Evolutionary conservation across 2,113 vertebrate genomes (phyloP), one percentile per base, ranked within the genome.

Genomic region (Panthera leo): DNA sequence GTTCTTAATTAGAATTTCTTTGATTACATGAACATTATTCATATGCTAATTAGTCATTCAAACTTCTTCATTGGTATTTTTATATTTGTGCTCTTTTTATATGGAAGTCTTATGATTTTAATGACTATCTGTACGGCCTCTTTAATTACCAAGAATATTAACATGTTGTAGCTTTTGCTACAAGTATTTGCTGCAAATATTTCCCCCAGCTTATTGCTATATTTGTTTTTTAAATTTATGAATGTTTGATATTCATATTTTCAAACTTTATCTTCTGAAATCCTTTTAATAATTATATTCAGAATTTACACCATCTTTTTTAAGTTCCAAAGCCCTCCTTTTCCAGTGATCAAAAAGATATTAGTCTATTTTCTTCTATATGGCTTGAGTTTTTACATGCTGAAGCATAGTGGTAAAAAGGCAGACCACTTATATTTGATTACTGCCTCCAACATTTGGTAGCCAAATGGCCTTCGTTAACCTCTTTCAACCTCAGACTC

Each of bases 221-320:
- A 42, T 68, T 63, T 39, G n/a, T 34, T 71, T 95, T 84, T 67
- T 13, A 84, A 65, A 83, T 45, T 94, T 93, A 68, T 75, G 36
- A 93, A 75, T 91, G 8, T 53, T 83, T 90, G 36, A 90, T 70
- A n/a, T 48, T 73, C 76, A 85, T 39, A 5, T 34, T 93, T 95
- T 75, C 34, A 87, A 96, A 53, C 88, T 42, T 55, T 39, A 70
- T 48, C 36, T 85, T 34, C 23, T 94, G 36, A 83, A 89, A 94
- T 92, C 39, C 16, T 51, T 34, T 78, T 51, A 39, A 39, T 58
- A 78, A 68, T 65, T 88, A 79, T 51, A 84, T 76, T 71, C 25
- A 83, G n/a, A 85, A 65, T 95, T 79, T 61, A 29, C 75, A 58
- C 42, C 42, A 80, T 53, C 85, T 23, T 25, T 97, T 91, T 95